These are phyloP conservation scores for Cephus spinipes DNA, from an alignment of 2,888 invertebrate species.

Conservation along the genomic window DNA sequence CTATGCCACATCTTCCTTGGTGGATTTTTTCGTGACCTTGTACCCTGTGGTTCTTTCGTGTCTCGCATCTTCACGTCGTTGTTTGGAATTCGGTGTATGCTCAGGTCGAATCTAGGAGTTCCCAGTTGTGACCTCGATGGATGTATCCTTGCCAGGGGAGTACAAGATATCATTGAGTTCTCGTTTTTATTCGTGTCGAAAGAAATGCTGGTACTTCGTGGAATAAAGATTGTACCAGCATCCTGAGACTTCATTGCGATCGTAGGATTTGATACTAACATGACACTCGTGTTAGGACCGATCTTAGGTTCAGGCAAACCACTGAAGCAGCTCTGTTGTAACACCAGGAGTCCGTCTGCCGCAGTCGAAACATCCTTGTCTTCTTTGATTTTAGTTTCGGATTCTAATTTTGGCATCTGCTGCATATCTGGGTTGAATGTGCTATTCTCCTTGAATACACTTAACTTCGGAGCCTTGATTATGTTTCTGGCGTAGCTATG, in stretches of 20 bases:
- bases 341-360: slow-evolving; percentile 39
- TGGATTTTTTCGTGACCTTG: neutral
- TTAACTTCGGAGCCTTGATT: slow-evolving; percentile 47
- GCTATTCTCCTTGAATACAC: slow-evolving; percentile 36
- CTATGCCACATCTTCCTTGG: neutral
- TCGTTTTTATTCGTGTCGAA: neutral
- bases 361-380: slow-evolving; percentile 37
- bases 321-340: slow-evolving; percentile 36
- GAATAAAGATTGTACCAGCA: neutral
- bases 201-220: neutral
- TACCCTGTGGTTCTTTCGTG: neutral
- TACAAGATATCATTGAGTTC: neutral
- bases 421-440: slow-evolving; percentile 9
- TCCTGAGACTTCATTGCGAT: neutral
- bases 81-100: neutral
- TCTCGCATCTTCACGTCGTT: neutral
- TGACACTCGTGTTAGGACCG: slow-evolving; percentile 22
- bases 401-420: neutral
- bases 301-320: slow-evolving; percentile 33
- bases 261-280: slow-evolving; percentile 1
- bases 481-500: slow-evolving; percentile 36
- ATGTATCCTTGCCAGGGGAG: neutral
- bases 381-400: slow-evolving; percentile 14
- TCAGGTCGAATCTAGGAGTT: neutral
- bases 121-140: neutral